phyloP scores from a whole-genome alignment of 2,888 invertebrate genomes.

The Clanis bilineata region DNA sequence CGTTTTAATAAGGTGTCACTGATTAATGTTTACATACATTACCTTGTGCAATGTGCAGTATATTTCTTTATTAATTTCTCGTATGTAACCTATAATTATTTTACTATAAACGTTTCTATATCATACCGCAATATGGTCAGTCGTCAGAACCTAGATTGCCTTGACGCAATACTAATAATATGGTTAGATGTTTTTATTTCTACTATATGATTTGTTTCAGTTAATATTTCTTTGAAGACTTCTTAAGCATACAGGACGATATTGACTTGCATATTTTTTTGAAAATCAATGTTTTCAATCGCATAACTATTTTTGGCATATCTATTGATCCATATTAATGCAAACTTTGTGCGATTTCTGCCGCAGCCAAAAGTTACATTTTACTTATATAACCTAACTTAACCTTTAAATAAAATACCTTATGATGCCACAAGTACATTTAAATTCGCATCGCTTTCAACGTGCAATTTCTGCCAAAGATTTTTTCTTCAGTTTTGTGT shows the following conservation, averaged over 20 bases:
- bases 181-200: background rate
- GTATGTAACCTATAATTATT: too few species aligned
- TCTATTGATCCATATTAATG: too few species aligned
- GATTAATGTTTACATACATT: background rate
- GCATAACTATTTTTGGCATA: too few species aligned
- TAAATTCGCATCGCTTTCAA: slow-evolving; percentile 33
- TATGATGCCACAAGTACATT: background rate
- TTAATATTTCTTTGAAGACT: background rate
- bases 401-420: background rate
- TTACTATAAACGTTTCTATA: background rate
- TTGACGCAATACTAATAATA: background rate
- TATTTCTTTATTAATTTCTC: too few species aligned
- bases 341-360: too few species aligned
- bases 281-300: too few species aligned
- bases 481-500: slow-evolving; percentile 46
- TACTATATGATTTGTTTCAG: too few species aligned
- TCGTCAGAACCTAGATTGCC: background rate
- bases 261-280: too few species aligned
- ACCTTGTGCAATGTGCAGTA: background rate
- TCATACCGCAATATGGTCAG: background rate
- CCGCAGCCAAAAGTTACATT: too few species aligned
- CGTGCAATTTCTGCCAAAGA: slow-evolving; percentile 36
- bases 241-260: background rate
- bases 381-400: too few species aligned
- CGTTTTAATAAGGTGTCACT: too few species aligned